Base-by-base conservation (phyloP, 2,797 vertebrate genomes). In the Sebastolobus alascanus region DNA sequence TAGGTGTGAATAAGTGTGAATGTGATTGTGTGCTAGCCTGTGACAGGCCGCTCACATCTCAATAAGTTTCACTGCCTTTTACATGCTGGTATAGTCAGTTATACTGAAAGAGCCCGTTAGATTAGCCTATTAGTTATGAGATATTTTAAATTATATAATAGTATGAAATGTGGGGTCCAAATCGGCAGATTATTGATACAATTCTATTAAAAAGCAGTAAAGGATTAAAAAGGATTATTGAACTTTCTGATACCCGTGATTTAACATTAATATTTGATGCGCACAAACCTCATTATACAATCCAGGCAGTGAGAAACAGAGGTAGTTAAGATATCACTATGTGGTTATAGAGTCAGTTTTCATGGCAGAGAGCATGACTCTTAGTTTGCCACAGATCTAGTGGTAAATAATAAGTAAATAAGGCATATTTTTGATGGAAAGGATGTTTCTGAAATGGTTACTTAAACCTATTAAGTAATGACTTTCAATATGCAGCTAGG, bases 1-100 rank as follows among this genome's bases (percentile, higher is more conserved):
- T 9, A 31, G 27, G 65, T 72, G 66, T 70, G 29, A 78, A 68
- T 10, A 11, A 58, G 12, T 56, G 77, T 43, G 58, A 67, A 33
- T 18, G 58, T 35, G 55, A 31, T 10, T 27, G 18, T 58, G 50
- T 73, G 74, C 63, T 68, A 27, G 10, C 16, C 31, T 63, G 52
- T n/a, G 50, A 55, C 59, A 77, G 54, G 20, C 6, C 11, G 2
- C 11, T 58, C 18, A 68, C n/a, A 22, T 68, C 43, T 29, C 12
- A 33, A 31, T 37, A 14, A 76, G 54, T 56, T 81, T 68, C 8
- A 25, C 54, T 68, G 58, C 35, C 18, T 74, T 58, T 70, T 71
- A 14, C 50, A 33, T 33, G 55, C 27, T 71, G 37, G 25, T 43
- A 33, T 2, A 22, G 22, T 8, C 2, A 58, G 13, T 46, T 25